A percentile compares a stretch with the other conserved stretches of the same genome.
phyloP scores from a whole-genome alignment of 2,113 vertebrate species.

The Ophiodon elongatus region DNA sequence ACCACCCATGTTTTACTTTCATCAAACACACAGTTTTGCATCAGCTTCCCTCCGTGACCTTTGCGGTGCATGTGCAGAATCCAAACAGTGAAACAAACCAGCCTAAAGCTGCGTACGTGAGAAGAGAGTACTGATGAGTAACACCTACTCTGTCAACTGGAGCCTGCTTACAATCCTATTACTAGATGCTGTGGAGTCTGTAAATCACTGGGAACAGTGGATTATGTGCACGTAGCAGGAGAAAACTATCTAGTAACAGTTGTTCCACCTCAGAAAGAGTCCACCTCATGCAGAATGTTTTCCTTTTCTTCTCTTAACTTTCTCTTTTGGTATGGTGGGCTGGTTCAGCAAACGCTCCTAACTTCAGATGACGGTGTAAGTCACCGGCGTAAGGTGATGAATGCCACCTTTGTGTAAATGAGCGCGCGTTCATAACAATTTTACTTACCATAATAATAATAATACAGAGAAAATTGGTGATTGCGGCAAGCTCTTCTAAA shows the following conservation, averaged over 20 bases:
- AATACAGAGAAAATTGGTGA: not conserved
- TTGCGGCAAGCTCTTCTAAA: not conserved
- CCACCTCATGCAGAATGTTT: not conserved
- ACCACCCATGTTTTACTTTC: conserved; percentile 18
- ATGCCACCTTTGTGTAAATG: not conserved
- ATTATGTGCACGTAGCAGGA: not conserved
- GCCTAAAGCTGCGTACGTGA: conserved; percentile 13
- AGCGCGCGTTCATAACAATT: not conserved
- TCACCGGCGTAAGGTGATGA: not conserved
- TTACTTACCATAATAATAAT: not conserved
- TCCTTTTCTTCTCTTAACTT: not conserved
- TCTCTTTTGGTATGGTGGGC: too few relatives aligned
- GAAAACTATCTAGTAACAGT: conserved; percentile 9
- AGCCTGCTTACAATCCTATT: conserved; percentile 3
- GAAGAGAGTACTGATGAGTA: conserved; percentile 19
- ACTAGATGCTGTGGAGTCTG: not conserved
- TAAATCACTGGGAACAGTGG: not conserved
- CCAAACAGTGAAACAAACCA: conserved; percentile 23
- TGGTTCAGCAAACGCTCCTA: not conserved
- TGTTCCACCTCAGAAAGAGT: not conserved
- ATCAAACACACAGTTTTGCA: conserved; percentile 13
- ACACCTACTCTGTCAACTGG: not conserved
- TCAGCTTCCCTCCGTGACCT: conserved; percentile 18
- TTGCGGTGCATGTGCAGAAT: conserved; percentile 26
- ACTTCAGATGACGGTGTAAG: not conserved